phyloP scores from a whole-genome alignment of 2,888 invertebrate genomes.

The Galerucella pusilla region DNA sequence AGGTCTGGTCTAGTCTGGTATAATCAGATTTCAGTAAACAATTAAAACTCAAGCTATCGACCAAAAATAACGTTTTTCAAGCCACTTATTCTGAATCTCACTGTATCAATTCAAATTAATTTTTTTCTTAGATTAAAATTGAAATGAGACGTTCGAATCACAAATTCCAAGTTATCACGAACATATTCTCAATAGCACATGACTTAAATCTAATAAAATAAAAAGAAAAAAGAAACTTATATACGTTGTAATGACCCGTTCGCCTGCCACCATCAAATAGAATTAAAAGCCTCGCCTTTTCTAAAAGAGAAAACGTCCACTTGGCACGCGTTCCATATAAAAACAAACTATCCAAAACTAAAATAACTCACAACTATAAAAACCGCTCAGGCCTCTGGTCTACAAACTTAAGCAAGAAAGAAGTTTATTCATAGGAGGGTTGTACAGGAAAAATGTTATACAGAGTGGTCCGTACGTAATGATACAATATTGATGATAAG shows the following conservation, averaged over 20 bases:
- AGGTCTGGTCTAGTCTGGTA: no score
- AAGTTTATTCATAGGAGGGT: neutral
- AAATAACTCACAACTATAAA: neutral
- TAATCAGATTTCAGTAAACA: no score
- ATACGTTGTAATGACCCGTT: slow-evolving; percentile 23
- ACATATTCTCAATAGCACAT: slow-evolving; percentile 14
- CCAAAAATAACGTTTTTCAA: no score
- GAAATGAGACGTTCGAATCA: neutral
- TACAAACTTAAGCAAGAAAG: neutral
- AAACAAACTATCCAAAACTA: slow-evolving; percentile 21
- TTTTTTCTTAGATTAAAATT: neutral
- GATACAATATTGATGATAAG: no score
- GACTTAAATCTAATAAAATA: slow-evolving; percentile 16
- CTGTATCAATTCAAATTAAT: no score
- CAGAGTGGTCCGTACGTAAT: no score
- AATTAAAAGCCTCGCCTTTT: slow-evolving; percentile 26
- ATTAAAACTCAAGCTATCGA: no score
- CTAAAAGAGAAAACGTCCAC: slow-evolving; percentile 21
- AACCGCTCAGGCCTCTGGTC: neutral
- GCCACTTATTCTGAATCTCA: no score
- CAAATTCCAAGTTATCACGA: slow-evolving; percentile 5
- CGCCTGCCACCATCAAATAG: slow-evolving; percentile 28
- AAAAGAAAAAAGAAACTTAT: slow-evolving; percentile 21
- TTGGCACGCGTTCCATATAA: slow-evolving; percentile 31
- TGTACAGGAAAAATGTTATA: neutral